Base-by-base conservation (phyloP, 2,888 invertebrate genomes). In the Micropterix aruncella region DNA sequence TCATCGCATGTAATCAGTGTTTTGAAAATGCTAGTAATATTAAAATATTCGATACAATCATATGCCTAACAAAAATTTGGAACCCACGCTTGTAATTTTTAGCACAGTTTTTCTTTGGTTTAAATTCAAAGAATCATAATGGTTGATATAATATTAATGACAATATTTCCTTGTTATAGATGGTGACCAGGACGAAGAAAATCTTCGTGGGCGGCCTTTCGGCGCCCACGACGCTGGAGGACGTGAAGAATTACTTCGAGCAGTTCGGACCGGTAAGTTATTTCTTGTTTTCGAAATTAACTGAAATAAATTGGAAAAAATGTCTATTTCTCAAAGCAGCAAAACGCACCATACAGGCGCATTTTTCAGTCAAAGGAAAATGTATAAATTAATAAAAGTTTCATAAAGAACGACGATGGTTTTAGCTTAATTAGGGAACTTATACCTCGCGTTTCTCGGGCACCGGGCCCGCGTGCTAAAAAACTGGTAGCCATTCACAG, bases 161-260 rank as follows among this genome's bases (percentile, higher is more conserved):
- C 27, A 27, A 27, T 27, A 27, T 27, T 27, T 53, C 52, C 57
- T 62, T 60, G 52, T 80, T 80, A 2, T 83, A 97, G 96, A 95
- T 97, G 94, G 94, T 97, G 70, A 96, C 96, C 77, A 89, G 94
- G 80, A 99, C 97, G 78, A 99, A 97, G 87, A 99, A 99, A 79
- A 96, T 99, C 77, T 99, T 99, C 78, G 96, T 99, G 65, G 99
- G 99, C 60, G 99, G 99, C 64, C 80, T 99, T 61, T 97, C 97
- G 61, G 96, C 97, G 64, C 93, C 95, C 65, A 97, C 97, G 65
- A 99, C 97, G 63, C 83, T 97, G 67, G 97, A 99, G 74, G 97
- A 99, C 71, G 95, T 99, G 68, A 97, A 96, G 81, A 92, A 90
- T 74, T 99, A 99, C 77, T 99, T 99, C 76, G 94, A 95, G 76